Conservation (phyloP, 2,888 invertebrate species). For the Alloplasta piceator region DNA sequence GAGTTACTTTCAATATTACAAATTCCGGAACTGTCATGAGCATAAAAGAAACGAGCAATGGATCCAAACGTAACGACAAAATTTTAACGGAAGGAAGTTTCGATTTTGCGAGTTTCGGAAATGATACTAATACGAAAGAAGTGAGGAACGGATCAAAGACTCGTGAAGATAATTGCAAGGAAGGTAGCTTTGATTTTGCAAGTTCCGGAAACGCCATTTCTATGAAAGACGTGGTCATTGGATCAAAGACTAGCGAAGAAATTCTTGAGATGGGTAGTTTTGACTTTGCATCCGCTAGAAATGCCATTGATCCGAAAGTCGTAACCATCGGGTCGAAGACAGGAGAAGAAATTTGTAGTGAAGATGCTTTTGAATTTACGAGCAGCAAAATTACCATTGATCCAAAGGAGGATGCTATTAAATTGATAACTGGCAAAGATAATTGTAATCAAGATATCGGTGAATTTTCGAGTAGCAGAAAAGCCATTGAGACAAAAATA, state of each 20-base stretch:
- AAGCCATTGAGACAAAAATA: neutral
- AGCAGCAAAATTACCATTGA: neutral
- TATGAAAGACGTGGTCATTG: neutral
- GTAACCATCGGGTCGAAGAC: neutral
- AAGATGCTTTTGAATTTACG: neutral
- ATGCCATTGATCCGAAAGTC: neutral
- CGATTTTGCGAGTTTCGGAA: neutral
- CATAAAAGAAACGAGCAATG: neutral
- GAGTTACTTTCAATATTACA: slow-evolving; percentile 44
- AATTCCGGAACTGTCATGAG: neutral
- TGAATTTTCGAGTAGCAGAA: neutral
- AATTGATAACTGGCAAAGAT: neutral
- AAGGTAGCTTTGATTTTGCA: neutral
- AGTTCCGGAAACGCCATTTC: neutral
- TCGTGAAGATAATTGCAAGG: neutral
- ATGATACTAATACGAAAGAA: neutral
- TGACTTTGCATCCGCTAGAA: neutral
- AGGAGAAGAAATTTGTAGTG: neutral
- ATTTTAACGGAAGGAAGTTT: neutral
- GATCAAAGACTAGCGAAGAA: slow-evolving; percentile 5
- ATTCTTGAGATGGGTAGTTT: neutral
- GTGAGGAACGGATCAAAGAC: neutral
- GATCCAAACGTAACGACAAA: neutral
- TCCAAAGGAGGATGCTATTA: neutral
- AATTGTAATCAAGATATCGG: neutral